These are phyloP conservation scores for Rhagophthalmus giganteus DNA, from an alignment of 2,888 invertebrate species.

Conservation along the genomic window DNA sequence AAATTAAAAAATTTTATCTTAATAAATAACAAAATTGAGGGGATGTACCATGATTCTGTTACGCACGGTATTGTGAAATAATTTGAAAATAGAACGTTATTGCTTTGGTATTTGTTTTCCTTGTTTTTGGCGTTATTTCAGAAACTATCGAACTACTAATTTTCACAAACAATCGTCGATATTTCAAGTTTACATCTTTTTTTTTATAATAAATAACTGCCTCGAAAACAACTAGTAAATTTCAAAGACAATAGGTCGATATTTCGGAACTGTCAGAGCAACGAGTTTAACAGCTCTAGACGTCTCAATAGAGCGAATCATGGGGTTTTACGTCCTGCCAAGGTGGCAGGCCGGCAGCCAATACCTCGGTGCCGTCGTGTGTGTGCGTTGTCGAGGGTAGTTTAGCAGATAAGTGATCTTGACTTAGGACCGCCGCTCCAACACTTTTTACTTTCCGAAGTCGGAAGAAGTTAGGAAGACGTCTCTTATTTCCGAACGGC, in stretches of 20 bases:
- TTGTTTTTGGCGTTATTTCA: too few species aligned
- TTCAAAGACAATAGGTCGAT: slow-evolving; percentile 20
- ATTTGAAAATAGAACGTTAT: too few species aligned
- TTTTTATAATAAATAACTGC: too few species aligned
- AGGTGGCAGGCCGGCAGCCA: slow-evolving; percentile 29
- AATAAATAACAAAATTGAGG: too few species aligned
- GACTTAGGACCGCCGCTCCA: slow-evolving; percentile 28
- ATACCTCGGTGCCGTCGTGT: slow-evolving; percentile 29
- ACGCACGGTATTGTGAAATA: too few species aligned
- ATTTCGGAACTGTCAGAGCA: slow-evolving; percentile 22
- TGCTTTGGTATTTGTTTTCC: too few species aligned
- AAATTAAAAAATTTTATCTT: too few species aligned
- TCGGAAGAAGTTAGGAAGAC: slow-evolving; percentile 13
- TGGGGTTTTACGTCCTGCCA: slow-evolving; percentile 28
- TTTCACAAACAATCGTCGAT: background rate
- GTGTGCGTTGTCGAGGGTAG: slow-evolving; percentile 23
- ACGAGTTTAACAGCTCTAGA: slow-evolving; percentile 25
- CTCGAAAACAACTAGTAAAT: slow-evolving; percentile 15
- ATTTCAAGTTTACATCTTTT: too few species aligned
- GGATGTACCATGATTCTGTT: too few species aligned
- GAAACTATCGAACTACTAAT: too few species aligned
- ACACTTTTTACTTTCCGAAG: slow-evolving; percentile 20
- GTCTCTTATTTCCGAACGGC: too few species aligned
- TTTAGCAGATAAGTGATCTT: slow-evolving; percentile 30
- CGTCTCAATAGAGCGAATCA: slow-evolving; percentile 29